Evolutionary conservation across 2,888 invertebrate species (phyloP).

Genomic region (Sycophila texana): DNA sequence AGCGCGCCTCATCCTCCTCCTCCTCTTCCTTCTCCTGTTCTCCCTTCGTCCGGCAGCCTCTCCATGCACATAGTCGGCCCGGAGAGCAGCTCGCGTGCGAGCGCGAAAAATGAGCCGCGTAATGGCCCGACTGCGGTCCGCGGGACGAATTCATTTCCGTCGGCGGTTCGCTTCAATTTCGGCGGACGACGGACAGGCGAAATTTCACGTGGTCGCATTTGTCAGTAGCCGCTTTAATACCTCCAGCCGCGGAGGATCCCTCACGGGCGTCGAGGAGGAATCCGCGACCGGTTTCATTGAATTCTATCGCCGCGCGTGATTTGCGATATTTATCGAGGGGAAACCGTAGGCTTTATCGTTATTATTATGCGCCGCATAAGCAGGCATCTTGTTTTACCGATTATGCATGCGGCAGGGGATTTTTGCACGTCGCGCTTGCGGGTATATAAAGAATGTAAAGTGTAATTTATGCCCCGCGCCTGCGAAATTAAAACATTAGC

Average conservation of each 20-base stretch:
- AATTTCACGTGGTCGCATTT: not conserved
- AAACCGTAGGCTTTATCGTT: conserved; percentile 15
- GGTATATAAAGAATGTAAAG: not conserved
- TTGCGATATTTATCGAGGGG: conserved; percentile 44
- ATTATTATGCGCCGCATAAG: conserved; percentile 5
- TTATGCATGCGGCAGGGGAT: not conserved
- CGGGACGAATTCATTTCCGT: conserved; percentile 24
- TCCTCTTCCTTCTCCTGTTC: not conserved
- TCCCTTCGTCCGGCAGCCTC: not conserved
- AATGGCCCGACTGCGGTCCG: not conserved
- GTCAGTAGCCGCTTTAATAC: not conserved
- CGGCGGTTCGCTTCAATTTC: not conserved
- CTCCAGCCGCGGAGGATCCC: no score
- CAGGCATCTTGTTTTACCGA: conserved; percentile 7
- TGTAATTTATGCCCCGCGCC: not conserved
- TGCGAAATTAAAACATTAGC: not conserved
- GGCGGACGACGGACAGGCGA: not conserved
- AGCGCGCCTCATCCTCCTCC: not conserved
- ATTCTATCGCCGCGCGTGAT: conserved; percentile 28
- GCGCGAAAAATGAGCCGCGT: conserved; percentile 27
- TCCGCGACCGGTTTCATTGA: conserved; percentile 38
- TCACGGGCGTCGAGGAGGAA: no score
- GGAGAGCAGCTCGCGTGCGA: not conserved
- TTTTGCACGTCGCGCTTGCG: not conserved
- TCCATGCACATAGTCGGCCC: no score